A percentile compares a stretch with the other conserved stretches of the same genome.
Evolutionary conservation across 2,113 vertebrate genomes (phyloP).

Genomic region (Saguinus imperator): DNA sequence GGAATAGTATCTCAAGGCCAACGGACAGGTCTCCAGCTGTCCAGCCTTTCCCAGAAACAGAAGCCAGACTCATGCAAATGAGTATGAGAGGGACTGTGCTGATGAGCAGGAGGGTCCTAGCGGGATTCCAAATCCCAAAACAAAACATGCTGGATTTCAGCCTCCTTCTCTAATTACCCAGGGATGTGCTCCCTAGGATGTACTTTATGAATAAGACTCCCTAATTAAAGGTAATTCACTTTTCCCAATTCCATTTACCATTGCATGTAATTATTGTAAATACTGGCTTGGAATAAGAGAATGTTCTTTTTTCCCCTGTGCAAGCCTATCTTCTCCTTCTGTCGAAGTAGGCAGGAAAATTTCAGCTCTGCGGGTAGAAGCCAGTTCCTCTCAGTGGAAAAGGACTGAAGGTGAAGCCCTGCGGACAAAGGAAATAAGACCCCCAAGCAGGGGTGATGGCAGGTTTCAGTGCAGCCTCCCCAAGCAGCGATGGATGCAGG

Average conservation of each 20-base stretch:
- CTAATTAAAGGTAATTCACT: slow-evolving; percentile 62
- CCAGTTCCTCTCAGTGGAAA: neutral
- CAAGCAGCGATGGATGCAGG: neutral
- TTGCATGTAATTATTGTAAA: slow-evolving; percentile 62
- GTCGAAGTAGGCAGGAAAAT: neutral
- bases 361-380: neutral
- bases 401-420: neutral
- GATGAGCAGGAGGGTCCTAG: too few relatives aligned
- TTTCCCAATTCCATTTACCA: slow-evolving; percentile 57
- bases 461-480: neutral
- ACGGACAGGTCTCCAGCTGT: neutral
- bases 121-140: neutral
- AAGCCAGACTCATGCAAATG: neutral
- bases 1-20: neutral
- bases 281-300: slow-evolving; percentile 49
- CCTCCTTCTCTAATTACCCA: slow-evolving; percentile 44
- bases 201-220: slow-evolving; percentile 37
- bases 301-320: neutral
- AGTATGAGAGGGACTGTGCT: neutral
- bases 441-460: neutral
- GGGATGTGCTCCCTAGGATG: neutral
- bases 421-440: neutral
- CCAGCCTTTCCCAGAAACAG: neutral
- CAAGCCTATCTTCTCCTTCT: neutral
- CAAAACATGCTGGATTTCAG: neutral